A percentile compares a stretch with the other conserved stretches of the same genome.
phyloP scores from a whole-genome alignment of 1,140 invertebrate species.

The Hyles vespertilio region DNA sequence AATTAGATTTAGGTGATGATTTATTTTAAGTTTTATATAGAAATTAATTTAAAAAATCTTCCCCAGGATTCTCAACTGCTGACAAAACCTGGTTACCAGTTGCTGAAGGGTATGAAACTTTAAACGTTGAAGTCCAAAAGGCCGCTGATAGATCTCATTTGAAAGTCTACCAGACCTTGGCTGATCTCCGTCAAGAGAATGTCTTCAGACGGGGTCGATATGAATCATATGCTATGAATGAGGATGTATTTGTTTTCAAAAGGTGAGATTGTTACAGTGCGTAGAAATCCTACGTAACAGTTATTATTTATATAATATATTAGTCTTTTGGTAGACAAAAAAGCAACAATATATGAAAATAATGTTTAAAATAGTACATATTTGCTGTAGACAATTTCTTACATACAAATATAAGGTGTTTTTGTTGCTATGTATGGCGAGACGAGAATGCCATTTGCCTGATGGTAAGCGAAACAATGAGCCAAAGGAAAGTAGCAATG shows the following conservation, averaged over 20 bases:
- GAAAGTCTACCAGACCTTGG: slow-evolving; percentile 54
- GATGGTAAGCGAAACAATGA: no score
- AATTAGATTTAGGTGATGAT: no score
- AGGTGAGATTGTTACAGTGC: slow-evolving; percentile 27
- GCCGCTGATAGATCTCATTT: slow-evolving; percentile 64
- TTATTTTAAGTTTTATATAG: no score
- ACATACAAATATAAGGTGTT: no score
- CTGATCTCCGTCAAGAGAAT: slow-evolving; percentile 39
- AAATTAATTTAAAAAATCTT: not conserved
- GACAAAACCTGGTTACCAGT: slow-evolving; percentile 84
- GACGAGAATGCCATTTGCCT: no score
- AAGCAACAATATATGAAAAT: no score
- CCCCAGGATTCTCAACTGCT: slow-evolving; percentile 78
- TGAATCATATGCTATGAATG: slow-evolving; percentile 56
- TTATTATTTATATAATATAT: slow-evolving; percentile 2
- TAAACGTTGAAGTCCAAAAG: slow-evolving; percentile 75
- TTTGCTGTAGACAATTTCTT: no score
- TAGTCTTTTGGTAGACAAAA: not conserved
- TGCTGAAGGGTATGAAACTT: slow-evolving; percentile 75
- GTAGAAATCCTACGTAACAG: not conserved
- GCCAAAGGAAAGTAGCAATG: no score
- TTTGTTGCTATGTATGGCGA: no score
- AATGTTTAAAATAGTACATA: no score
- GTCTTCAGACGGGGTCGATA: slow-evolving; percentile 55
- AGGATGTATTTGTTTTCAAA: slow-evolving; percentile 58